A percentile compares a stretch with the other conserved stretches of the same genome.
Evolutionary conservation across 92 coral and sea anemone species (phyloP).

Genomic region (Porites cylindrica): DNA sequence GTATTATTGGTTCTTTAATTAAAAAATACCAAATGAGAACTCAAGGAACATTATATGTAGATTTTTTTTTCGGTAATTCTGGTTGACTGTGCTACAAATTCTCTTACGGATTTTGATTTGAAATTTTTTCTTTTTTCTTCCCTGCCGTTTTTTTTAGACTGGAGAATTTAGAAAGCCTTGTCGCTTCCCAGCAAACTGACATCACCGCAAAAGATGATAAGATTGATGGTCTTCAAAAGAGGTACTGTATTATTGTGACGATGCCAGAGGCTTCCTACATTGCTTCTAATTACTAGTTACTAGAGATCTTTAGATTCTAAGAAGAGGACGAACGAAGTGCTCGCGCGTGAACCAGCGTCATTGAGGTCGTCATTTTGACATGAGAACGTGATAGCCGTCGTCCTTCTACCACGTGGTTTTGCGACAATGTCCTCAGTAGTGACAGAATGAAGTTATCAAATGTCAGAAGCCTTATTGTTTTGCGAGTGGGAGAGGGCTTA

Average conservation of each 20-base stretch:
- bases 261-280: background rate
- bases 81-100: background rate
- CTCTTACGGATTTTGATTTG: background rate
- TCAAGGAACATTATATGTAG: too few species aligned
- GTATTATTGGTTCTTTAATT: too few species aligned
- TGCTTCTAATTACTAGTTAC: background rate
- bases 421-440: background rate
- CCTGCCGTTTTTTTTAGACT: constrained; percentile 40
- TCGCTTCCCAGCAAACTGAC: constrained; percentile 66
- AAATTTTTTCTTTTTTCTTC: background rate
- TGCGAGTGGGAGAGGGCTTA: background rate
- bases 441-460: too few species aligned
- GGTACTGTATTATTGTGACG: constrained; percentile 43
- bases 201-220: constrained; percentile 77
- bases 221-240: constrained; percentile 80
- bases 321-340: too few species aligned
- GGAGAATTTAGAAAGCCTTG: constrained; percentile 65
- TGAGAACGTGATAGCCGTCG: too few species aligned
- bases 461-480: background rate
- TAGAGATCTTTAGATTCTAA: background rate
- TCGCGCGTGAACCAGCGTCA: too few species aligned
- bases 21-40: too few species aligned
- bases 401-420: background rate
- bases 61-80: too few species aligned
- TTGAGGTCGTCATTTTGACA: too few species aligned